phyloP scores from a whole-genome alignment of 2,888 invertebrate species.

The Cylloceria caligata region DNA sequence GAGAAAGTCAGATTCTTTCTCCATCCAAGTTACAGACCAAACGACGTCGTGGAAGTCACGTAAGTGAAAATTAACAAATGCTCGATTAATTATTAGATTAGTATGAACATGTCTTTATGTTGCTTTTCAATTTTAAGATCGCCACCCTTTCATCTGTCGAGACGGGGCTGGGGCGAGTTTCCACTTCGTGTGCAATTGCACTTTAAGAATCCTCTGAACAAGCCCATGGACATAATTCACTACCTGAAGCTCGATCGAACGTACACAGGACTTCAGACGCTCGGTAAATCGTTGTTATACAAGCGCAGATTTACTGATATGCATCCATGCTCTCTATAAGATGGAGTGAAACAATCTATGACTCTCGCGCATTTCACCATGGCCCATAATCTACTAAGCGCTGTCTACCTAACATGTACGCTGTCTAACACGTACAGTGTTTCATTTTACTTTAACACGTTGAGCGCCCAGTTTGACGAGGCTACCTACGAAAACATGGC shows the following conservation, averaged over 20 bases:
- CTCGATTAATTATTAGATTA: neutral
- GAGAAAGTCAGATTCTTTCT: constrained; percentile 92
- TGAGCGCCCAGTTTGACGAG: too few species aligned
- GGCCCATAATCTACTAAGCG: too few species aligned
- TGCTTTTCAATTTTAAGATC: constrained; percentile 85
- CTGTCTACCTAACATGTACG: too few species aligned
- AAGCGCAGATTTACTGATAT: neutral
- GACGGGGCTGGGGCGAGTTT: constrained; percentile 97
- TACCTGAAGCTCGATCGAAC: constrained; percentile 92
- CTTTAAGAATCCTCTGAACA: constrained; percentile 90
- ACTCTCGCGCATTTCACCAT: too few species aligned
- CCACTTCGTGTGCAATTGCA: constrained; percentile 92
- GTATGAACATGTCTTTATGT: neutral
- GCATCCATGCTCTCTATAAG: too few species aligned
- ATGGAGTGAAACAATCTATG: too few species aligned
- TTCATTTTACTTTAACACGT: too few species aligned
- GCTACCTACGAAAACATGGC: too few species aligned
- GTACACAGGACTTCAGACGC: constrained; percentile 93
- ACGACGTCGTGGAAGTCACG: constrained; percentile 92
- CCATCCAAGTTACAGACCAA: constrained; percentile 94
- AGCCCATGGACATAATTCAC: constrained; percentile 92
- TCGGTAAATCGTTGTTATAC: constrained; percentile 85
- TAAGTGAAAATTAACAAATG: constrained; percentile 83
- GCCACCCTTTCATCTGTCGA: constrained; percentile 93
- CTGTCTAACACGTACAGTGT: too few species aligned